These are phyloP conservation scores for Aptenodytes patagonicus DNA, from an alignment of 2,113 vertebrate species.

Conservation along the genomic window DNA sequence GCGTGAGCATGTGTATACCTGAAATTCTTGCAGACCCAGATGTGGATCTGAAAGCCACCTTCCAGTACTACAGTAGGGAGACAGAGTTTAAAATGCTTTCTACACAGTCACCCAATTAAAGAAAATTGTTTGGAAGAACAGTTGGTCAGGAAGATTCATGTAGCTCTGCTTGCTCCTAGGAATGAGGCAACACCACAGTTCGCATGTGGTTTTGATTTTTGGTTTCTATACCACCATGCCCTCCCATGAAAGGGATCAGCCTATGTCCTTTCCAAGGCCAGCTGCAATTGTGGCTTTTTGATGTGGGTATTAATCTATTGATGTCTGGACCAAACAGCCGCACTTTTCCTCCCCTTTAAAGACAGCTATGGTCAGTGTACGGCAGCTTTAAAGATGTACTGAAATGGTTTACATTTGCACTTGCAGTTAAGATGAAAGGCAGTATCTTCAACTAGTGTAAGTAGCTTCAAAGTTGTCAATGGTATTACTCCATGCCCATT, in stretches of 20 bases:
- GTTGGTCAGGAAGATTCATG: background rate
- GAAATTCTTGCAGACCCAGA: background rate
- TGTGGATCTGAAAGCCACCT: background rate
- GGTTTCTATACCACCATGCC: background rate
- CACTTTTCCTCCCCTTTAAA: background rate
- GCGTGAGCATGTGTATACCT: background rate
- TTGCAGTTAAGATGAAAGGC: background rate
- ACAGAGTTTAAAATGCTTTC: rapidly evolving
- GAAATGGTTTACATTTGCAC: background rate
- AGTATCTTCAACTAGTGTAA: background rate
- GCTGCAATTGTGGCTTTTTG: background rate
- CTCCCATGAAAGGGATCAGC: background rate
- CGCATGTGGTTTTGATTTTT: background rate
- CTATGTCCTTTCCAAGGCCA: background rate
- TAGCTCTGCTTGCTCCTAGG: background rate
- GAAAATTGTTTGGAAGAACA: background rate
- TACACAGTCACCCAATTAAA: background rate
- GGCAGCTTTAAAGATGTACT: background rate
- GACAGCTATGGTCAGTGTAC: background rate
- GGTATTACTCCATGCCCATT: background rate
- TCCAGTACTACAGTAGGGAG: background rate
- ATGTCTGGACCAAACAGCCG: background rate
- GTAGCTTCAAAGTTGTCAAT: background rate
- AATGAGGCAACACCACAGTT: background rate
- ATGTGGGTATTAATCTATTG: background rate